phyloP scores from a whole-genome alignment of 2,113 vertebrate genomes.

The Pandion haliaetus region DNA sequence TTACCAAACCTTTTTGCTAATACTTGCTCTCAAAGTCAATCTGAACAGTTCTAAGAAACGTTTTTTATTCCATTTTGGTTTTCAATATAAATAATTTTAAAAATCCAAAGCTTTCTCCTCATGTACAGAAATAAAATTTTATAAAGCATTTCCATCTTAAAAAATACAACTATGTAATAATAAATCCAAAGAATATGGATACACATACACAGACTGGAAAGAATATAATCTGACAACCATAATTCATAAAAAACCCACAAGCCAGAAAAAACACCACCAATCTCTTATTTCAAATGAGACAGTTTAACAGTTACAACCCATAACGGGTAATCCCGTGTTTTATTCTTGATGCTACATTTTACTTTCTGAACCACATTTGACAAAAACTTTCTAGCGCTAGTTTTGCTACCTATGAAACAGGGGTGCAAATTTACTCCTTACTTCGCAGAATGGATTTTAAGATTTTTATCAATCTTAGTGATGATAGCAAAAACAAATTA shows the following conservation, averaged over 20 bases:
- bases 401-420: not conserved
- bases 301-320: not conserved
- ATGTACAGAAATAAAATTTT: not conserved
- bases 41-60: not conserved
- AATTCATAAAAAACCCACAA: not conserved
- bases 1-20: not conserved
- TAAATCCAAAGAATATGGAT: not conserved
- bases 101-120: not conserved
- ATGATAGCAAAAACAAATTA: not conserved
- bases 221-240: not conserved
- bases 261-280: fast-evolving
- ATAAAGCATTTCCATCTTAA: not conserved
- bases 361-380: not conserved
- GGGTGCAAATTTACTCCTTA: not conserved
- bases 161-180: not conserved
- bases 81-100: not conserved
- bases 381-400: not conserved
- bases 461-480: not conserved
- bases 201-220: not conserved
- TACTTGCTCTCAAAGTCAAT: not conserved
- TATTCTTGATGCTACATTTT: not conserved
- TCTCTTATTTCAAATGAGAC: not conserved
- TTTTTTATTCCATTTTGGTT: not conserved
- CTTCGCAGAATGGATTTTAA: not conserved
- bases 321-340: not conserved